Conservation (phyloP, 2,797 vertebrate species). For the Mustela erminea region DNA sequence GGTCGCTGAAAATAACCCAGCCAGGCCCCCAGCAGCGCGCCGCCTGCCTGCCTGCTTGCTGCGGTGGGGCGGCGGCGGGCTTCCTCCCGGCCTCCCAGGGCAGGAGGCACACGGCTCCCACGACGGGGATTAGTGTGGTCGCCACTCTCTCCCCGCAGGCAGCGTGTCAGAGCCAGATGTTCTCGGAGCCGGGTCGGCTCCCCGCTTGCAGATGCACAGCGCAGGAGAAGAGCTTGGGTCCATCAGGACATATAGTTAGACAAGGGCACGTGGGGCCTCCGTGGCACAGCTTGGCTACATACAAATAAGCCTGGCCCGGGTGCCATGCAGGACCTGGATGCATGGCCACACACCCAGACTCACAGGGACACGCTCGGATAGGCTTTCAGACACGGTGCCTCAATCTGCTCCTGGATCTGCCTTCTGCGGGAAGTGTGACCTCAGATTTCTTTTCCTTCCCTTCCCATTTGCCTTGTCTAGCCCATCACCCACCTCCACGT, state of each 20-base stretch:
- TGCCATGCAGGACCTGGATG: neutral
- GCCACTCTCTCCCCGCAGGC: constrained; percentile 26
- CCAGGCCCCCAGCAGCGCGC: constrained; percentile 74
- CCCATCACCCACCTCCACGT: accelerated
- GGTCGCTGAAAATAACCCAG: constrained; percentile 77
- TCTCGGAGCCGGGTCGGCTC: neutral
- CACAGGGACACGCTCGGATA: neutral
- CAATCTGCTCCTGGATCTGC: neutral
- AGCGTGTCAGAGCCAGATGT: constrained; percentile 37
- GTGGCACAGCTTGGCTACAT: accelerated
- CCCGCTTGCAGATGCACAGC: neutral
- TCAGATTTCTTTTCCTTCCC: neutral
- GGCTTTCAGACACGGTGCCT: neutral
- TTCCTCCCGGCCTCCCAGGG: neutral
- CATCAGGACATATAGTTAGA: neutral
- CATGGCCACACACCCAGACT: neutral
- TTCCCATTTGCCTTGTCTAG: neutral
- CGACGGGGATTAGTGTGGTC: neutral
- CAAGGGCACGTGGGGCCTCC: neutral
- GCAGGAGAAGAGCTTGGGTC: neutral
- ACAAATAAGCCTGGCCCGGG: neutral
- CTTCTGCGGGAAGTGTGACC: neutral
- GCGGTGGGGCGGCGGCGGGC: accelerated
- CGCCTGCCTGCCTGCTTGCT: neutral
- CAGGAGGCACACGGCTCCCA: constrained; percentile 18